Evolutionary conservation across 2,797 vertebrate species (phyloP), one percentile per base, ranked within the genome.

Genomic region (Pseudochromis fuscus): DNA sequence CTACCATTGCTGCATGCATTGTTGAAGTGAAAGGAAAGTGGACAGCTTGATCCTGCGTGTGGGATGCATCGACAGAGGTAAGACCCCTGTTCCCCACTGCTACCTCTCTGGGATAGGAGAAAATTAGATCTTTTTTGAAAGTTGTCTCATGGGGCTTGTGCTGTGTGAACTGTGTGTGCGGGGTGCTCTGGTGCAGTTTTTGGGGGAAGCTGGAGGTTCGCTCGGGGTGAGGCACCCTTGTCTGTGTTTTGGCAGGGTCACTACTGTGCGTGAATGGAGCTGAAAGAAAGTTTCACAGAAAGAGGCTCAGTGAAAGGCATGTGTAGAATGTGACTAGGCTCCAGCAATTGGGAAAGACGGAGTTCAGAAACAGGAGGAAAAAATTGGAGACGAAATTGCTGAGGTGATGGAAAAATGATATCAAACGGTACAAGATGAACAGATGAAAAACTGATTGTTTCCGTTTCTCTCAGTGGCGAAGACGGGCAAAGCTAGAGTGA

Each of bases 221-320:
- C 72, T 79, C 49, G 79, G 86, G 67, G 66, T 78, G 81, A 81
- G 87, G 82, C 73, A 79, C 75, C 63, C 81, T 85, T 76, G 85
- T 89, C 87, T 87, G 90, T 88, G 90, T 87, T 94, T 94, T 94
- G 93, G 94, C 94, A 94, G 80, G 85, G 77, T 86, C 79, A 86
- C 84, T 73, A 66, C 82, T 79, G 82, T 88, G 88, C 69, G 90
- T 92, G 89, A 94, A 94, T 88, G 89, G 81, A 90, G 79, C 75
- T 93, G 89, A 93, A 94, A 94, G 91, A 76, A 92, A 91, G 91
- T 89, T 91, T 84, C 77, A 61, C 77, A 88, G 88, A 91, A 89
- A 91, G 91, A 81, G 90, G 84, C 86, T 92, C 87, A 86, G 87
- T 66, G 84, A 86, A 88, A 94, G 89, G 91, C 92, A 93, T 93